Percentiles rank a stretch among this genome's conserved stretches.
These are phyloP conservation scores for Urocitellus parryii DNA, from an alignment of 2,113 vertebrate species.

Conservation along the genomic window DNA sequence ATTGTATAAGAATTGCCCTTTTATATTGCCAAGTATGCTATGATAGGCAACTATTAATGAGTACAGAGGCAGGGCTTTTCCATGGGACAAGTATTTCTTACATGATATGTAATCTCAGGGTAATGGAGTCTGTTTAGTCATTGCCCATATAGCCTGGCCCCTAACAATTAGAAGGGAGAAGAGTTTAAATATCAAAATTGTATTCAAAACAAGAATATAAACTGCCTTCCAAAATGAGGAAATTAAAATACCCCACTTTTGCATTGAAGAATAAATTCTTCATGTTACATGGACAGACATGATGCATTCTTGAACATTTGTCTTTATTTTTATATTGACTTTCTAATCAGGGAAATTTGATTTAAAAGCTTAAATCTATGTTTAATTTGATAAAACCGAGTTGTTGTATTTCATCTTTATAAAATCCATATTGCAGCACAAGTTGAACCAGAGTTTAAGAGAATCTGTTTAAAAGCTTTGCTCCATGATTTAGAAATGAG, in stretches of 20 bases:
- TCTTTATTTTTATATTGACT: conserved; percentile 28
- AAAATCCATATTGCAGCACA: conserved; percentile 20
- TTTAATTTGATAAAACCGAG: conserved; percentile 61
- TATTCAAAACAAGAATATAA: not conserved
- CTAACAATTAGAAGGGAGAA: not conserved
- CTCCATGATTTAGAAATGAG: conserved; percentile 50
- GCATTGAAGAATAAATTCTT: not conserved
- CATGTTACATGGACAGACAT: not conserved
- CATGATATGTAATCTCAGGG: no score
- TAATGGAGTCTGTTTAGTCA: no score
- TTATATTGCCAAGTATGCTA: no score
- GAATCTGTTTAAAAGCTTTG: conserved; percentile 59
- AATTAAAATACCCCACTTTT: not conserved
- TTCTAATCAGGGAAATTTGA: conserved; percentile 56
- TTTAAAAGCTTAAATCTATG: conserved; percentile 52
- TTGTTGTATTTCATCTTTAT: conserved; percentile 64
- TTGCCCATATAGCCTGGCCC: no score
- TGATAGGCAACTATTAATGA: no score
- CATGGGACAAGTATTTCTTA: no score
- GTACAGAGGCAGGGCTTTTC: no score
- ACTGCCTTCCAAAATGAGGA: not conserved
- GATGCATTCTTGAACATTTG: not conserved
- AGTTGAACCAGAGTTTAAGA: conserved; percentile 49
- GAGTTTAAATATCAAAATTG: not conserved
- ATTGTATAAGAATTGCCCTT: no score